phyloP scores from a whole-genome alignment of 1,140 invertebrate species.

The Augochlora pura region DNA sequence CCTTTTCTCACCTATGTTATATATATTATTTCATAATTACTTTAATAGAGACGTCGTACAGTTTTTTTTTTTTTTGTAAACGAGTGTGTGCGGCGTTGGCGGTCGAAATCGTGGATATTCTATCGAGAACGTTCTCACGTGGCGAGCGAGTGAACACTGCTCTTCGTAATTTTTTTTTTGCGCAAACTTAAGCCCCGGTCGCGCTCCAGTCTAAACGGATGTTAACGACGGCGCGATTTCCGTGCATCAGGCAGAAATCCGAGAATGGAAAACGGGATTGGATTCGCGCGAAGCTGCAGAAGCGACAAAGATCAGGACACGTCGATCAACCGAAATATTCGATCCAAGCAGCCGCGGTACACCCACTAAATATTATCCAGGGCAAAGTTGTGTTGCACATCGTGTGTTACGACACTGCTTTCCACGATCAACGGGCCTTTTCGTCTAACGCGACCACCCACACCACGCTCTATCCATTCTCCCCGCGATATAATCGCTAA shows the following conservation, averaged over 20 bases:
- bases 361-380: background rate
- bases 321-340: background rate
- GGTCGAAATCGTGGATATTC: slow-evolving; percentile 32
- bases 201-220: background rate
- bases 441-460: slow-evolving; percentile 46
- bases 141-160: slow-evolving; percentile 20
- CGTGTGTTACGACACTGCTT: background rate
- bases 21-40: slow-evolving; percentile 72
- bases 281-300: too few species aligned
- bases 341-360: background rate
- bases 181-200: background rate
- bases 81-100: slow-evolving; percentile 47
- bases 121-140: slow-evolving; percentile 22
- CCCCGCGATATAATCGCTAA: slow-evolving; percentile 76
- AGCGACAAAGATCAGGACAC: background rate
- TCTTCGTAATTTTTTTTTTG: too few species aligned
- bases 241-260: too few species aligned
- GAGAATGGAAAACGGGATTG: slow-evolving; percentile 7
- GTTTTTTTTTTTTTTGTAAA: slow-evolving; percentile 52
- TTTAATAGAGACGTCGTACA: slow-evolving; percentile 69
- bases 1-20: slow-evolving; percentile 60
- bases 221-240: too few species aligned
- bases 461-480: slow-evolving; percentile 44
- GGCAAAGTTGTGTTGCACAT: slow-evolving; percentile 27
- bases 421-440: slow-evolving; percentile 17